These are phyloP conservation scores for Chalcis sispes DNA, from an alignment of 2,888 invertebrate species.

Conservation along the genomic window DNA sequence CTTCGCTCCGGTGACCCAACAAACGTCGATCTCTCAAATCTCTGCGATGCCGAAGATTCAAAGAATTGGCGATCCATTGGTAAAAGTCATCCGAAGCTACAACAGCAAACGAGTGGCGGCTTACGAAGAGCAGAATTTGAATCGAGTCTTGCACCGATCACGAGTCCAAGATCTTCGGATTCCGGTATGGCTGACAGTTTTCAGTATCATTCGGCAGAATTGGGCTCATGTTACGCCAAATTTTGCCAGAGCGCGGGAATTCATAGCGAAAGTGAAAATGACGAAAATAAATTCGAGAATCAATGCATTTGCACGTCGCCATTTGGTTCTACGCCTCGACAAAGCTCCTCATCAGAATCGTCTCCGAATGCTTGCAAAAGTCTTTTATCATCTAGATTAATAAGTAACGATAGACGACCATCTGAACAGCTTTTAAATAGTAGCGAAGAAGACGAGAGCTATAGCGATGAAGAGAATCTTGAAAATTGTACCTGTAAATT, in stretches of 20 bases:
- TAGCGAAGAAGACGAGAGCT: conserved; percentile 34
- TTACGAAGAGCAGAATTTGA: conserved; percentile 15
- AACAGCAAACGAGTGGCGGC: background rate
- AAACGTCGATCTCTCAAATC: conserved; percentile 35
- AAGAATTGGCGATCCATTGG: conserved; percentile 61
- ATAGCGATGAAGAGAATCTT: conserved; percentile 38
- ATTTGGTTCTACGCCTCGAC: conserved; percentile 84
- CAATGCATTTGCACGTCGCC: conserved; percentile 86
- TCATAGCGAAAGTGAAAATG: conserved; percentile 72
- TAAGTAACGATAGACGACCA: conserved; percentile 67
- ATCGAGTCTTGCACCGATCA: conserved; percentile 54
- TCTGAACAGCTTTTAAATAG: conserved; percentile 67
- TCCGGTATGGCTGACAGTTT: conserved; percentile 92
- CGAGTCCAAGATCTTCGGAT: conserved; percentile 80
- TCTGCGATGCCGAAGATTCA: conserved; percentile 53
- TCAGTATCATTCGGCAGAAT: conserved; percentile 69
- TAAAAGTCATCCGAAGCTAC: background rate
- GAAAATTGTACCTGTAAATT: conserved; percentile 33
- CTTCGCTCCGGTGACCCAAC: conserved; percentile 27
- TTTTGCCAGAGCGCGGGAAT: conserved; percentile 59
- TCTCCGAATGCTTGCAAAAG: conserved; percentile 75
- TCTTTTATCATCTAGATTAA: conserved; percentile 44
- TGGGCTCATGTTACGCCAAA: conserved; percentile 67
- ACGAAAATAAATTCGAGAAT: conserved; percentile 80
- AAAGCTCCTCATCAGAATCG: conserved; percentile 80